A percentile compares a stretch with the other conserved stretches of the same genome.
These are phyloP conservation scores for Dicycla oo DNA, from an alignment of 2,888 invertebrate genomes.

Conservation along the genomic window DNA sequence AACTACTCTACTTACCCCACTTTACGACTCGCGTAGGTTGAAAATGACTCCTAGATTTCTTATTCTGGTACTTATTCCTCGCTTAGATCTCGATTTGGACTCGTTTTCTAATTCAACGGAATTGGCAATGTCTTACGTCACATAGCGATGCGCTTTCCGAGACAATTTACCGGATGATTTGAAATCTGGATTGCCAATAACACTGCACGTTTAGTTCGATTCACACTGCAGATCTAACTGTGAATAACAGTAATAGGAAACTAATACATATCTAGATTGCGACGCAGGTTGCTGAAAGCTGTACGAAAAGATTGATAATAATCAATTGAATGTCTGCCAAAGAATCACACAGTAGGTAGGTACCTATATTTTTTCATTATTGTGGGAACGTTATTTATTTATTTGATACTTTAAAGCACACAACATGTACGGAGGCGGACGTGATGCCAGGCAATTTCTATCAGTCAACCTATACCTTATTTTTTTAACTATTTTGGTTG, in stretches of 20 bases:
- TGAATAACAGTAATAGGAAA: not conserved
- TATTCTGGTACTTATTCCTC: not conserved
- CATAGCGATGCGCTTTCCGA: slow-evolving; percentile 1
- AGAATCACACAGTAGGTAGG: no score
- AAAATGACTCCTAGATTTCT: slow-evolving; percentile 7
- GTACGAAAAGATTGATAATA: not conserved
- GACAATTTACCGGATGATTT: slow-evolving; percentile 40
- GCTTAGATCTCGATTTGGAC: slow-evolving; percentile 12
- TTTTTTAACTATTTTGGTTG: no score
- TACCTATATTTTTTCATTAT: no score
- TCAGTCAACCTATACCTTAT: no score
- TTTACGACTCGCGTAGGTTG: not conserved
- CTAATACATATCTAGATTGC: no score
- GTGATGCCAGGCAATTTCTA: no score
- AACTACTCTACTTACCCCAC: not conserved
- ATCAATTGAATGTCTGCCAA: no score
- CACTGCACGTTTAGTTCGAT: slow-evolving; percentile 5
- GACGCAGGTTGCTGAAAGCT: not conserved
- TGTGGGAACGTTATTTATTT: no score
- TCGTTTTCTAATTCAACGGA: slow-evolving; percentile 21
- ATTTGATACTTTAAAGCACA: no score
- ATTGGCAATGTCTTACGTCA: slow-evolving; percentile 34
- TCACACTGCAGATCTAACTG: not conserved
- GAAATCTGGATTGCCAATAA: slow-evolving; percentile 31
- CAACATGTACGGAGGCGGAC: no score